A percentile compares a stretch with the other conserved stretches of the same genome.
Evolutionary conservation across 2,797 vertebrate species (phyloP).

Genomic region (Liasis olivaceus): DNA sequence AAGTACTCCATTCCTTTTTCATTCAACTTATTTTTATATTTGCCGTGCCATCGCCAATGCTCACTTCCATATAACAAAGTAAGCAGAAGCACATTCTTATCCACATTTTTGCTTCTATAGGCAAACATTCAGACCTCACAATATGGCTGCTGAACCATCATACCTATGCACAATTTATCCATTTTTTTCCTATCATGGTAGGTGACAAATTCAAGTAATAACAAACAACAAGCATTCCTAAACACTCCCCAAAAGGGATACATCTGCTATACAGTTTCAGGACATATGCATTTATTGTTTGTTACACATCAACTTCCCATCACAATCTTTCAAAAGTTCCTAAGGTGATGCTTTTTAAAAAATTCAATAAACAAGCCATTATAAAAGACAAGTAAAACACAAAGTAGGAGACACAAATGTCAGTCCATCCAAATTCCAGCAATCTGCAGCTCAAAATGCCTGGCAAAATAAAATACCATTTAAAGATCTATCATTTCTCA

Average conservation of each 20-base stretch:
- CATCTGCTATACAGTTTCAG: not conserved
- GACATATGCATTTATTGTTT: not conserved
- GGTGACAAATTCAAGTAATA: not conserved
- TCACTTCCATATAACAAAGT: not conserved
- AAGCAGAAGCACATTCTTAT: not conserved
- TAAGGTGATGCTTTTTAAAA: not conserved
- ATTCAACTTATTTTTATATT: not conserved
- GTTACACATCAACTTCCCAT: not conserved
- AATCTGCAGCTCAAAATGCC: not conserved
- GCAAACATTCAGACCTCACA: not conserved
- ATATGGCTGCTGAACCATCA: not conserved
- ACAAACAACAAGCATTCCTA: not conserved
- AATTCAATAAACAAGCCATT: not conserved
- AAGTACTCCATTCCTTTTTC: not conserved
- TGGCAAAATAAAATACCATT: not conserved
- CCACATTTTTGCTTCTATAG: not conserved
- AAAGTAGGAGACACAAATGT: not conserved
- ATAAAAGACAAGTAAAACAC: not conserved
- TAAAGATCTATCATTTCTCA: not conserved
- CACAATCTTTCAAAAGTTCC: not conserved
- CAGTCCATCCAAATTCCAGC: not conserved
- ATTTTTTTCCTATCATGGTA: not conserved
- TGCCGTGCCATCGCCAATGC: not conserved
- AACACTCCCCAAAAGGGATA: not conserved
- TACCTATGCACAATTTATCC: not conserved